Conservation (phyloP, 2,888 invertebrate species). For the Drosophila limbata region DNA sequence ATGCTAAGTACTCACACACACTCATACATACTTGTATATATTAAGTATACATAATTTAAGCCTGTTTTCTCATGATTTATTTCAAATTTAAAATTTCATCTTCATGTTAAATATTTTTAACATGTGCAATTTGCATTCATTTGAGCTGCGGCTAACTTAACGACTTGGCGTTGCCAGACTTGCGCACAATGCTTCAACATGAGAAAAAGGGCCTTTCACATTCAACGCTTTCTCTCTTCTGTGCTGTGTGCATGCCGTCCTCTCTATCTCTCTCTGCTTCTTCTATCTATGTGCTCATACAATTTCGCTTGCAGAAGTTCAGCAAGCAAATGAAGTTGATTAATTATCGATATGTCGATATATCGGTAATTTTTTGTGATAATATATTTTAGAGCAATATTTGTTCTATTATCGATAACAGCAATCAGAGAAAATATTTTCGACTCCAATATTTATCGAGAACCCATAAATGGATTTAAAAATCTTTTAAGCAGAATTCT, state of each 20-base stretch:
- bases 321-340: conserved; percentile 34
- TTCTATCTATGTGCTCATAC: neutral
- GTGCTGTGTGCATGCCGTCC: conserved; percentile 12
- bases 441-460: too few species aligned
- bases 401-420: too few species aligned
- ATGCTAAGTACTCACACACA: conserved; percentile 20
- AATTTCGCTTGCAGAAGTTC: neutral
- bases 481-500: neutral
- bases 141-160: conserved; percentile 7
- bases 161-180: conserved; percentile 10
- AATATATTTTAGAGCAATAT: neutral
- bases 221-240: conserved; percentile 10
- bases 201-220: conserved; percentile 8
- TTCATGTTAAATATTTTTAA: neutral
- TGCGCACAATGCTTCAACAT: neutral
- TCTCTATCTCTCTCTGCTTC: conserved; percentile 6
- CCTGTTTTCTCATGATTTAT: conserved; percentile 10
- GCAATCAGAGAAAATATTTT: too few species aligned
- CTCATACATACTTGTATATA: neutral
- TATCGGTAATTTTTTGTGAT: neutral
- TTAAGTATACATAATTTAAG: neutral
- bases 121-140: neutral
- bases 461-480: neutral
- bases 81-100: neutral
- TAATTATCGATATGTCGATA: neutral